Percentiles rank a stretch among this genome's conserved stretches.
Evolutionary conservation across 2,888 invertebrate species (phyloP).

Genomic region (Philhelius pedissequus): DNA sequence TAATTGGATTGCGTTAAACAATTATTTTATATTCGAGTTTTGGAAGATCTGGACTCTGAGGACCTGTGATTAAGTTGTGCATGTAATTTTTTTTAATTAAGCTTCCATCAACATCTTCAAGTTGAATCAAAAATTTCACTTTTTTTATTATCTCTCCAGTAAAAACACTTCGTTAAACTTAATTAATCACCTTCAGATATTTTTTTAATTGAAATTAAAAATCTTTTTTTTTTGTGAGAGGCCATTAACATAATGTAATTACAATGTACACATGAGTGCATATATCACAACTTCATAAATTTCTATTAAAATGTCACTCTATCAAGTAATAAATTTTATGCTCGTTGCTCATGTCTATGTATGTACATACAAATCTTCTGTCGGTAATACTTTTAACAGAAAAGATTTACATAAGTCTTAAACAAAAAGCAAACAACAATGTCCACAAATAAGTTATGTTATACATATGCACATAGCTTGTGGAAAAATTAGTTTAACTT

Average conservation of each 20-base stretch:
- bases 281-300: conserved; percentile 1
- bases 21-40: no score
- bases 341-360: background rate
- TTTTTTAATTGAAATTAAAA: background rate
- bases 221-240: background rate
- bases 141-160: no score
- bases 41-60: no score
- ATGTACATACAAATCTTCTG: background rate
- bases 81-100: no score
- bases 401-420: background rate
- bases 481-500: background rate
- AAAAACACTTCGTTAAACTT: no score
- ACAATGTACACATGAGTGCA: no score
- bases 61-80: no score
- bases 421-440: background rate
- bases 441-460: background rate
- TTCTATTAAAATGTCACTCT: background rate
- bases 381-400: background rate
- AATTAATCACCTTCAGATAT: no score
- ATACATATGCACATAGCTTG: background rate
- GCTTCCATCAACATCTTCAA: no score
- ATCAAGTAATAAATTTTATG: background rate
- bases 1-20: no score
- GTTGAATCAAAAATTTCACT: no score
- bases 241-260: background rate